Evolutionary conservation across 2,888 invertebrate species (phyloP).

Genomic region (Orchestes rusci): DNA sequence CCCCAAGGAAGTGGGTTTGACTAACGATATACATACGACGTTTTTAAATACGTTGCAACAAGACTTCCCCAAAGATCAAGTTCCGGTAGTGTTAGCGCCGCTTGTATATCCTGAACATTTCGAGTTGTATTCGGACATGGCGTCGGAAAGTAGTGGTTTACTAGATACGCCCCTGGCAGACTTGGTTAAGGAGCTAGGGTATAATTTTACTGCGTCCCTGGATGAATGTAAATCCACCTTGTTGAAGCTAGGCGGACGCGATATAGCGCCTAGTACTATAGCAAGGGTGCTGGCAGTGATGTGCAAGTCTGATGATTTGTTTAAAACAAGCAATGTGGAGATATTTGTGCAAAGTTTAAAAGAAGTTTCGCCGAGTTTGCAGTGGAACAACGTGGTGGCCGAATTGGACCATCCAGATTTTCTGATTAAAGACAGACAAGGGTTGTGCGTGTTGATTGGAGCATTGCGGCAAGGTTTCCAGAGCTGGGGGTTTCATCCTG

Average conservation of each 20-base stretch:
- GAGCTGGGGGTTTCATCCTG: constrained; percentile 59
- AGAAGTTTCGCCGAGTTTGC: constrained; percentile 77
- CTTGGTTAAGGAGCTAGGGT: constrained; percentile 80
- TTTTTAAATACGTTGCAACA: constrained; percentile 75
- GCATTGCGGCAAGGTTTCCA: constrained; percentile 69
- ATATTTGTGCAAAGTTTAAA: constrained; percentile 88
- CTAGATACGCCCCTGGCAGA: constrained; percentile 80
- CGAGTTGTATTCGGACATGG: constrained; percentile 58
- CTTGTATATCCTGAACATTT: constrained; percentile 76
- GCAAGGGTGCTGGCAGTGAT: constrained; percentile 82
- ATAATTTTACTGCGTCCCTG: constrained; percentile 75
- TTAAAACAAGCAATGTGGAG: constrained; percentile 93
- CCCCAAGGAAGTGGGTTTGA: constrained; percentile 59
- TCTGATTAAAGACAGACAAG: constrained; percentile 77
- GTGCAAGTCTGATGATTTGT: too few relatives aligned
- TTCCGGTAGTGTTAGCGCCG: constrained; percentile 85
- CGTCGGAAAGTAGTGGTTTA: constrained; percentile 48
- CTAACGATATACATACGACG: constrained; percentile 66
- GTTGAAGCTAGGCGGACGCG: constrained; percentile 72
- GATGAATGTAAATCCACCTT: constrained; percentile 85
- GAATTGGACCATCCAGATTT: constrained; percentile 91
- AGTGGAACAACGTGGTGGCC: constrained; percentile 88
- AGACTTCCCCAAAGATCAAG: constrained; percentile 83
- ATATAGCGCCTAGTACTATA: constrained; percentile 73
- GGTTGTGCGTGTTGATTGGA: constrained; percentile 74